These are phyloP conservation scores for Heterodera filipjevi DNA, from an alignment of 2,888 invertebrate genomes.

Conservation along the genomic window DNA sequence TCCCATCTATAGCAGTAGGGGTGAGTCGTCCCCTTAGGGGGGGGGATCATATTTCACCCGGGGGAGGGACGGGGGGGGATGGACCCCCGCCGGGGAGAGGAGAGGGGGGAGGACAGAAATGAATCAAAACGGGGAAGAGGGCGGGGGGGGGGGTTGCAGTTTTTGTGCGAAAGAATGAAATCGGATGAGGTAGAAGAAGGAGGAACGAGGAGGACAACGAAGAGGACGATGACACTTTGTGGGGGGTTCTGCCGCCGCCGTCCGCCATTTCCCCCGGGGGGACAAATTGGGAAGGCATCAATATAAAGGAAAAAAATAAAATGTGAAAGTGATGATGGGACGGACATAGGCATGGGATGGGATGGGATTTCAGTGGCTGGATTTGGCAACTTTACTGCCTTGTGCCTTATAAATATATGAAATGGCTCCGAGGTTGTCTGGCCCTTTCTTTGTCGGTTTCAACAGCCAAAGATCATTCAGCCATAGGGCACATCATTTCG, in stretches of 20 bases:
- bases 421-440: background rate
- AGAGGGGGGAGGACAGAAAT: background rate
- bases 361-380: slow-evolving; percentile 2
- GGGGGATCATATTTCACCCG: background rate
- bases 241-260: too few species aligned
- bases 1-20: background rate
- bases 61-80: background rate
- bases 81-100: background rate
- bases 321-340: background rate
- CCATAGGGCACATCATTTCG: too few species aligned
- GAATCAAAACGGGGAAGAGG: background rate
- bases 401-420: too few species aligned
- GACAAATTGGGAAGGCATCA: slow-evolving; percentile 8
- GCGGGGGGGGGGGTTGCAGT: background rate
- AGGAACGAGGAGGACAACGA: background rate
- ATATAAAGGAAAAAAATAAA: background rate
- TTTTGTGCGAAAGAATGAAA: slow-evolving; percentile 6
- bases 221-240: background rate
- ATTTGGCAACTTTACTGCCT: too few species aligned
- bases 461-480: too few species aligned
- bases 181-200: background rate
- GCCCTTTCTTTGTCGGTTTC: background rate
- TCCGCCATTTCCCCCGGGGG: background rate
- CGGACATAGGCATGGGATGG: too few species aligned
- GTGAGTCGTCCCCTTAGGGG: too few species aligned